Evolutionary conservation across 2,797 vertebrate genomes (phyloP).

Genomic region (Monodelphis domestica): DNA sequence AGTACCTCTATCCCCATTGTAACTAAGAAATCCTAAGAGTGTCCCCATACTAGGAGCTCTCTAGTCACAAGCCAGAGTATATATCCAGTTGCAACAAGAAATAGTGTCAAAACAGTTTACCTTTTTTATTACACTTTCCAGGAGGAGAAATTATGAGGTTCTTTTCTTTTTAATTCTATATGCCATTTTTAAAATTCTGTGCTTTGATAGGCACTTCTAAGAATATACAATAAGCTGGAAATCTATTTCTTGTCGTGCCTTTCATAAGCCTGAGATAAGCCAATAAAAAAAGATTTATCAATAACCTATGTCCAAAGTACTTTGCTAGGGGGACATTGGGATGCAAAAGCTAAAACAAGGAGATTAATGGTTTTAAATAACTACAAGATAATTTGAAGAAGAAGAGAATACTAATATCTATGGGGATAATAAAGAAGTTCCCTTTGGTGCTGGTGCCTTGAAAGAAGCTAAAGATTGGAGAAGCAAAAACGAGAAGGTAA

Average conservation of each 20-base stretch:
- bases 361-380: not conserved
- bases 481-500: not conserved
- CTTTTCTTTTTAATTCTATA: slow-evolving; percentile 43
- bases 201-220: slow-evolving; percentile 36
- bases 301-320: not conserved
- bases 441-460: not conserved
- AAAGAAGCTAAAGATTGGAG: not conserved
- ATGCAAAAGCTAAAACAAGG: not conserved
- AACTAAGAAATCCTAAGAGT: too few relatives aligned
- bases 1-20: too few relatives aligned
- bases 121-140: too few relatives aligned
- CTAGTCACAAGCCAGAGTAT: too few relatives aligned
- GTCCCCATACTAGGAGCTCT: too few relatives aligned
- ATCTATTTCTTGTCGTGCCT: slow-evolving; percentile 10
- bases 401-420: not conserved
- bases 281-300: not conserved
- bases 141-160: slow-evolving; percentile 30
- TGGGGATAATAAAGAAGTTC: not conserved
- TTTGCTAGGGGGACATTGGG: not conserved
- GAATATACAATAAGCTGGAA: slow-evolving; percentile 39
- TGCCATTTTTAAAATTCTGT: slow-evolving; percentile 20
- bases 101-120: too few relatives aligned
- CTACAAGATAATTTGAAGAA: not conserved
- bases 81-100: too few relatives aligned
- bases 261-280: not conserved